Conservation (phyloP, 2,113 vertebrate genomes). For the Sylvia atricapilla region DNA sequence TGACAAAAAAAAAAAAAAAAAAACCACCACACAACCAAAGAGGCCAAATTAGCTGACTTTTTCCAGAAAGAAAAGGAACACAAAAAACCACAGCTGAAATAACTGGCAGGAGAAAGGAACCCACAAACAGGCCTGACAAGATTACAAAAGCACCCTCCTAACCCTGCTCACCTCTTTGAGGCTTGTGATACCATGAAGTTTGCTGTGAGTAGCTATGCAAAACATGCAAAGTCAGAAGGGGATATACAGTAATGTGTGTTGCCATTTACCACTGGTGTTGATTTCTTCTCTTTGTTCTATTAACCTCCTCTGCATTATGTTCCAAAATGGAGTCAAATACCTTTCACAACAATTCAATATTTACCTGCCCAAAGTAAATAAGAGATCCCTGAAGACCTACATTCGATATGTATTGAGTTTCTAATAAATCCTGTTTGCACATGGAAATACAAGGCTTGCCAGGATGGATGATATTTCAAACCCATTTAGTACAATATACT, state of each 20-base stretch:
- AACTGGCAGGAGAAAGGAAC: background rate
- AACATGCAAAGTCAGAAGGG: background rate
- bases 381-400: slow-evolving; percentile 27
- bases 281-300: slow-evolving; percentile 34
- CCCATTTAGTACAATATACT: background rate
- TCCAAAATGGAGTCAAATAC: slow-evolving; percentile 35
- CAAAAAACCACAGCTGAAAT: background rate
- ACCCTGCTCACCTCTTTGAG: background rate
- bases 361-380: slow-evolving; percentile 50
- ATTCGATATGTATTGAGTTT: slow-evolving; percentile 42
- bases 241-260: background rate
- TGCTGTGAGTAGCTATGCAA: background rate
- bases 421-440: slow-evolving; percentile 56
- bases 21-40: too few species aligned
- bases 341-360: slow-evolving; percentile 35
- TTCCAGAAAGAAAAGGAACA: background rate
- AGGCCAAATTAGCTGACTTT: background rate
- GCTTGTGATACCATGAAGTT: background rate
- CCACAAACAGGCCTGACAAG: background rate
- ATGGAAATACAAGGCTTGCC: slow-evolving; percentile 35
- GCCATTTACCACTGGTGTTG: background rate
- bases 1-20: background rate
- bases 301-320: background rate
- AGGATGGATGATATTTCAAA: slow-evolving; percentile 51
- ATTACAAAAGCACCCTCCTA: background rate